Base-by-base conservation (phyloP, 2,113 vertebrate genomes). In the Centropus unirufus region DNA sequence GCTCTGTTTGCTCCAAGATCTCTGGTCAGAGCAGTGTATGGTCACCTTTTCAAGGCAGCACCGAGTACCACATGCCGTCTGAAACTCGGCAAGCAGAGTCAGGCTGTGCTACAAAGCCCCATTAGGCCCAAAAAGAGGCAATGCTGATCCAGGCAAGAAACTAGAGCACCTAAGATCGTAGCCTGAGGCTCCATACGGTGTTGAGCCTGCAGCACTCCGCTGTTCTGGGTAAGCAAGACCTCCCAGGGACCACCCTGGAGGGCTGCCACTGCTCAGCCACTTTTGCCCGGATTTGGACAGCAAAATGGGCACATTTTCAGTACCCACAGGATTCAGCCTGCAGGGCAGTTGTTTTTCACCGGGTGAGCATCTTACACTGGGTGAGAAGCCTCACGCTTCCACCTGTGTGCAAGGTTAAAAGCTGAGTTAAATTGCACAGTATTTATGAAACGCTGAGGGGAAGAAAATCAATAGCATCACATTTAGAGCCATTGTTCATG, bases 401-500 rank as follows among this genome's bases (percentile, higher is more conserved):
- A 81, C 87, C 69, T 80, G 80, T 2, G 0, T 2, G 8, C 49
- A 68, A 92, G 92, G 88, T 90, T 88, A 91, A 91, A 80, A 94
- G 79, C 83, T 0, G 23, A 81, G 64, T 83, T 83, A 42, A 96
- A 90, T 54, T 54, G 58, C 30, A 44, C 46, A n/a, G 80, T 64
- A 27, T 91, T 93, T 75, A 78, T 81, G 82, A 97, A 95, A 92
- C 61, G 67, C 40, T 68, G 82, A 16, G 6, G 85, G 51, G 52
- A 4, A 79, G 72, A 91, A 94, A 95, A 95, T 85, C 94, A 85
- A 95, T 88, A 79, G 78, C 63, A 91, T 76, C 46, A 29, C 24
- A 55, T 93, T 91, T 90, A 80, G 29, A 87, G 54, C 40, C 54
- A 61, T 69, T 85, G 77, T 83, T 95, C 82, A 49, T 7, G 26